Conservation (phyloP, 2,888 invertebrate genomes). For the Holacanthella duospinosa region DNA sequence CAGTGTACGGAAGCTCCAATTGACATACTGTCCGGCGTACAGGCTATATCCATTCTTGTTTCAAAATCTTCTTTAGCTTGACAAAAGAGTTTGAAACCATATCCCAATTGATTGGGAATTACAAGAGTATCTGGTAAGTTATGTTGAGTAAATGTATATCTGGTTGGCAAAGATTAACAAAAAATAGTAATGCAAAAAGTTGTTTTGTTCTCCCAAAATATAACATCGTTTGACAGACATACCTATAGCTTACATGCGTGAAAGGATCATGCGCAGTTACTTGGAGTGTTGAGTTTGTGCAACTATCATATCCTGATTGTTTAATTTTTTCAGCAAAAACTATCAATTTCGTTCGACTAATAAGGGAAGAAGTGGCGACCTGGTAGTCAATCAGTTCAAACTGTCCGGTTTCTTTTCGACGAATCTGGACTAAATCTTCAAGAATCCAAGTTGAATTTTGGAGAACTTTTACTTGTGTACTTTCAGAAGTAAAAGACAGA, state of each 20-base stretch:
- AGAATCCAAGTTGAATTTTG: slow-evolving; percentile 35
- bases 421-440: slow-evolving; percentile 22
- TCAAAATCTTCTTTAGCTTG: slow-evolving; percentile 11
- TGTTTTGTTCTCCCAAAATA: too few relatives aligned
- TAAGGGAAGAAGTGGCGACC: slow-evolving; percentile 31
- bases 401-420: not conserved
- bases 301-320: slow-evolving; percentile 15
- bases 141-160: slow-evolving; percentile 6
- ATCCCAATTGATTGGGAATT: slow-evolving; percentile 34
- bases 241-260: slow-evolving; percentile 29
- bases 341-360: slow-evolving; percentile 21
- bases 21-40: slow-evolving; percentile 23
- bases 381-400: slow-evolving; percentile 25
- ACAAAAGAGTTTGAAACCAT: slow-evolving; percentile 32
- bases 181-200: not conserved
- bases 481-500: not conserved
- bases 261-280: slow-evolving; percentile 32
- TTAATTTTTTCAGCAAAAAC: slow-evolving; percentile 13
- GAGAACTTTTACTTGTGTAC: slow-evolving; percentile 21
- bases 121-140: slow-evolving; percentile 28
- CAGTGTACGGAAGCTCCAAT: slow-evolving; percentile 28
- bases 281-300: slow-evolving; percentile 25
- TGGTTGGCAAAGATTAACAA: not conserved
- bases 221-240: slow-evolving; percentile 1
- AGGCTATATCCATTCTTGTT: slow-evolving; percentile 28